A percentile compares a stretch with the other conserved stretches of the same genome.
Conservation (phyloP, 2,888 invertebrate genomes). For the Tricholauxania praeusta region DNA sequence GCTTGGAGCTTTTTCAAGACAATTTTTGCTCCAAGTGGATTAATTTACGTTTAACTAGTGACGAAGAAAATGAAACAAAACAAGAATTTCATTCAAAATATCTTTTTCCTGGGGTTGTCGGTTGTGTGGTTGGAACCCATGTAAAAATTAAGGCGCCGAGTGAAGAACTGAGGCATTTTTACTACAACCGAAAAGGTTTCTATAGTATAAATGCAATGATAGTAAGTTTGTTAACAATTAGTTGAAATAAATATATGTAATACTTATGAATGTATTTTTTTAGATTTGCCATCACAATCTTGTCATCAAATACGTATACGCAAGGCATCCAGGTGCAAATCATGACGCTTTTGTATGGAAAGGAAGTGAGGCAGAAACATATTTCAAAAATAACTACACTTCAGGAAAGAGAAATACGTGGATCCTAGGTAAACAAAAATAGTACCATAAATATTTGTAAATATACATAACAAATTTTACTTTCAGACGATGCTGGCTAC, state of each 20-base stretch:
- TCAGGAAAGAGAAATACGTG: no score
- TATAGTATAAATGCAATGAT: constrained; percentile 4
- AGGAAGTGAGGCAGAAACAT: neutral
- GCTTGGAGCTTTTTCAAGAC: no score
- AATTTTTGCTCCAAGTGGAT: no score
- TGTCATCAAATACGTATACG: neutral
- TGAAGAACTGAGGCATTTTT: neutral
- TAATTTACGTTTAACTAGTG: no score
- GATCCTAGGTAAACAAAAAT: no score
- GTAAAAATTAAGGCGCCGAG: neutral
- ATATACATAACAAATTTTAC: no score
- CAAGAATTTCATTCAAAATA: no score
- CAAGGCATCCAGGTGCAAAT: no score
- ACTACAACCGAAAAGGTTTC: neutral
- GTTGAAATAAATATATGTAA: neutral
- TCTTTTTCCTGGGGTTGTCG: no score
- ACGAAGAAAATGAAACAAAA: no score
- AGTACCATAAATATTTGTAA: neutral
- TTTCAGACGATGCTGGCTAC: constrained; percentile 1
- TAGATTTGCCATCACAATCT: neutral
- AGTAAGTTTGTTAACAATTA: neutral
- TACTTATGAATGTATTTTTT: neutral
- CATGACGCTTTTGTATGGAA: neutral
- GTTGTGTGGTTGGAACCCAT: no score
- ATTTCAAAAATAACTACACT: no score